These are phyloP conservation scores for Myiotriccus ornatus DNA, from an alignment of 2,797 vertebrate genomes.

Conservation along the genomic window DNA sequence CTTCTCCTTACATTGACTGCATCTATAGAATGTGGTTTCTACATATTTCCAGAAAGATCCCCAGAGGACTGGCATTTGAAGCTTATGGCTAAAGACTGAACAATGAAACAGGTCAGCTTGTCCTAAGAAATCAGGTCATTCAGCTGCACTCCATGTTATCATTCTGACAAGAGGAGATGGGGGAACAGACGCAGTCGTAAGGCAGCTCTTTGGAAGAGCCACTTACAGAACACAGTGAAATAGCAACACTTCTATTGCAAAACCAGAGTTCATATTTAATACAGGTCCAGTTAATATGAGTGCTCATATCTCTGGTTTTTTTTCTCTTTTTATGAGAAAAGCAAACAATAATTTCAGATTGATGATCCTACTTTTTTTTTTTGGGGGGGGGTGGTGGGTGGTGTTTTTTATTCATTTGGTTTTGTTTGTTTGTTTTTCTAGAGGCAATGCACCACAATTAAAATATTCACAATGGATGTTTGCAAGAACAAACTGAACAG, in stretches of 20 bases:
- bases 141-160: constrained; percentile 44
- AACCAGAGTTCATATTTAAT: neutral
- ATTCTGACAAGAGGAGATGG: constrained; percentile 56
- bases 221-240: neutral
- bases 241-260: neutral
- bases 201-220: neutral
- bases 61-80: constrained; percentile 46
- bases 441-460: neutral
- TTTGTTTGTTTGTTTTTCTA: neutral
- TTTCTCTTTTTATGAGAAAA: neutral
- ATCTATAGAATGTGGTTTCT: constrained; percentile 9
- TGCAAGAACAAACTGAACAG: neutral
- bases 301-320: neutral
- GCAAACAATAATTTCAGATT: neutral
- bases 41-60: constrained; percentile 19
- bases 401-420: fast-evolving
- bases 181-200: neutral
- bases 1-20: neutral
- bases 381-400: too few species aligned
- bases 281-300: neutral
- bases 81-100: constrained; percentile 48
- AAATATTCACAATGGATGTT: neutral
- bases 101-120: constrained; percentile 68
- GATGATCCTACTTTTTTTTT: neutral
- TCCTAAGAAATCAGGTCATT: constrained; percentile 70